Evolutionary conservation across 2,797 vertebrate genomes (phyloP).

Genomic region (Melanotaenia maccullochi): DNA sequence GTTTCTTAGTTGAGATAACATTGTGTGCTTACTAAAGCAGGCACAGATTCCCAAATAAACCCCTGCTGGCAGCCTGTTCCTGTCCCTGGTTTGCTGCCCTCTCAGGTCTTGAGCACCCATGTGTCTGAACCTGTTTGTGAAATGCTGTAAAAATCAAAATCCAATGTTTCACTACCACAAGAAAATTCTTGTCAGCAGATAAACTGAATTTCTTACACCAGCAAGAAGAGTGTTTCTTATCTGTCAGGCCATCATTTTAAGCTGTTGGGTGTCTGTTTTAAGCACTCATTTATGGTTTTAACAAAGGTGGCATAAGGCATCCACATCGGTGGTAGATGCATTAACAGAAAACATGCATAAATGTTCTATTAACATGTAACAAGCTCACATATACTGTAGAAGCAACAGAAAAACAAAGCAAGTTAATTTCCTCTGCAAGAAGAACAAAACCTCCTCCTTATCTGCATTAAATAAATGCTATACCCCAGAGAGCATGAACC

Average conservation of each 20-base stretch:
- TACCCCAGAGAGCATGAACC: no score
- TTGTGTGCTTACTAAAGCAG: constrained; percentile 40
- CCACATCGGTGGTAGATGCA: no score
- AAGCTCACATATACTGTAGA: no score
- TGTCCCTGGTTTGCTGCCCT: constrained; percentile 52
- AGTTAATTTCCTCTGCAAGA: no score
- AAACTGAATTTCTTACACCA: background rate
- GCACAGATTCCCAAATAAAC: constrained; percentile 53
- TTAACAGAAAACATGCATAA: no score
- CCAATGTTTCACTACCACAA: constrained; percentile 9
- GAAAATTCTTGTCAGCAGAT: constrained; percentile 17
- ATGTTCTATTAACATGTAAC: no score
- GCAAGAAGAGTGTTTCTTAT: background rate
- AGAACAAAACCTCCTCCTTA: no score
- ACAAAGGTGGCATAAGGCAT: constrained; percentile 4
- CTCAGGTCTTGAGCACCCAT: constrained; percentile 22
- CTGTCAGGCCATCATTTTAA: background rate
- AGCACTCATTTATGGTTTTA: background rate
- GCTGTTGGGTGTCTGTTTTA: no score
- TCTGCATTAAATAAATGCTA: no score
- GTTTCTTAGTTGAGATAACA: constrained; percentile 18
- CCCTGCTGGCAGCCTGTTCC: constrained; percentile 61
- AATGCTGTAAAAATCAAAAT: constrained; percentile 17
- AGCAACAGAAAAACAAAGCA: no score
- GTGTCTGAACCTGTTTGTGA: constrained; percentile 21